These are phyloP conservation scores for Tichodroma muraria DNA, from an alignment of 2,113 vertebrate species.

Conservation along the genomic window DNA sequence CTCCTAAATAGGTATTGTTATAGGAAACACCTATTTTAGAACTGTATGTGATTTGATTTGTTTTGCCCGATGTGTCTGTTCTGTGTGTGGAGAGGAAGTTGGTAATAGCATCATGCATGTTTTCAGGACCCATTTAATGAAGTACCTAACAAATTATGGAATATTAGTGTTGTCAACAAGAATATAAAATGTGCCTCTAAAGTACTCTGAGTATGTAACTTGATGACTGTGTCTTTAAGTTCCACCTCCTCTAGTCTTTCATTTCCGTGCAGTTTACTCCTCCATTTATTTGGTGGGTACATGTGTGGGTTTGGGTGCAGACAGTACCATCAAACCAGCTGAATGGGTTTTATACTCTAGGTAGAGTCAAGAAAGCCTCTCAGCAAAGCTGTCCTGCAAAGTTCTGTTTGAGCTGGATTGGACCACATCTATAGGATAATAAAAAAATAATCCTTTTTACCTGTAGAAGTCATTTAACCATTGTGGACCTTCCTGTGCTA, in stretches of 20 bases:
- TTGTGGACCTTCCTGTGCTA: not conserved
- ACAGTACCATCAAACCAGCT: not conserved
- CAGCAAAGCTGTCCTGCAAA: not conserved
- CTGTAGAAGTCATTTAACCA: not conserved
- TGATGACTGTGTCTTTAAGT: not conserved
- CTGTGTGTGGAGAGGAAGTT: not conserved
- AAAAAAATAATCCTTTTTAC: not conserved
- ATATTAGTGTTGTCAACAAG: not conserved
- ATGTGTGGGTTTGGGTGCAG: not conserved
- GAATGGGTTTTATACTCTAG: not conserved
- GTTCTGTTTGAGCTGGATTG: not conserved
- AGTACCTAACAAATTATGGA: not conserved
- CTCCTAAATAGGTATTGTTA: fast-evolving
- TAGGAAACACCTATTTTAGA: not conserved
- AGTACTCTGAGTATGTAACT: not conserved
- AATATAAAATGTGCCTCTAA: not conserved
- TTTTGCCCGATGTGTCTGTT: not conserved
- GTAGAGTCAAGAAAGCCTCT: not conserved
- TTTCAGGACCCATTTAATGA: not conserved
- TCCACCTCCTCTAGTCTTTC: not conserved
- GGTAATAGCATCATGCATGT: not conserved
- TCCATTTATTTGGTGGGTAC: not conserved
- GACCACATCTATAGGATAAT: not conserved
- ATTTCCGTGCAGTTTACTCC: not conserved
- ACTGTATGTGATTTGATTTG: not conserved